These are phyloP conservation scores for Podarcis muralis DNA, from an alignment of 2,113 vertebrate species.

Conservation along the genomic window DNA sequence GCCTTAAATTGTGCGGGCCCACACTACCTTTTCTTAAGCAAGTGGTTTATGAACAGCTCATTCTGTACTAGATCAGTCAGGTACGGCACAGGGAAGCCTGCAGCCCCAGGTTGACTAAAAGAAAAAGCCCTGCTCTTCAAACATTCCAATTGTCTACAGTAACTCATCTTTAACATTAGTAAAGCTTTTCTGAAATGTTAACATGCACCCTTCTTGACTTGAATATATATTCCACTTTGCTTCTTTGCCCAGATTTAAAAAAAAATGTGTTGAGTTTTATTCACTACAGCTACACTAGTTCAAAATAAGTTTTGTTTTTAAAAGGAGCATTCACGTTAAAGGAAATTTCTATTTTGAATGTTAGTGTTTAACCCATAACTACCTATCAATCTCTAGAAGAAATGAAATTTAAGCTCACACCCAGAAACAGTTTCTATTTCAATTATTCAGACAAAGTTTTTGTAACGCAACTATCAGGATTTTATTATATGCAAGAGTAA, in stretches of 20 bases:
- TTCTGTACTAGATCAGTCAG: not conserved
- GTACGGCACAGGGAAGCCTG: not conserved
- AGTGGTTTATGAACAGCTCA: not conserved
- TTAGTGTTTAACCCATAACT: not conserved
- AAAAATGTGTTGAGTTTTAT: not conserved
- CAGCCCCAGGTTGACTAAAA: not conserved
- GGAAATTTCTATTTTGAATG: not conserved
- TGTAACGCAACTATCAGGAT: not conserved
- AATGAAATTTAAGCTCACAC: not conserved
- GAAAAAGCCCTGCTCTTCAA: not conserved
- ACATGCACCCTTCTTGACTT: not conserved
- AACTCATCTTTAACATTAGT: not conserved
- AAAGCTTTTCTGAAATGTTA: not conserved
- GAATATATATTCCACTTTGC: not conserved
- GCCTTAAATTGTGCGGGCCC: not conserved
- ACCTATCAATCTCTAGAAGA: not conserved
- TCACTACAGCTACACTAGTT: not conserved
- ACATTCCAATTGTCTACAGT: not conserved
- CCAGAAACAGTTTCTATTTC: not conserved
- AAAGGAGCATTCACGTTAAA: not conserved
- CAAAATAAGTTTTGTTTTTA: not conserved
- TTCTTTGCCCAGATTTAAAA: conserved; percentile 9
- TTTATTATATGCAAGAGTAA: not conserved
- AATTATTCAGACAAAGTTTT: not conserved
- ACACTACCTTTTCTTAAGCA: not conserved